Conservation (phyloP, 2,797 vertebrate genomes). For the Dendrocincla tyrannina region DNA sequence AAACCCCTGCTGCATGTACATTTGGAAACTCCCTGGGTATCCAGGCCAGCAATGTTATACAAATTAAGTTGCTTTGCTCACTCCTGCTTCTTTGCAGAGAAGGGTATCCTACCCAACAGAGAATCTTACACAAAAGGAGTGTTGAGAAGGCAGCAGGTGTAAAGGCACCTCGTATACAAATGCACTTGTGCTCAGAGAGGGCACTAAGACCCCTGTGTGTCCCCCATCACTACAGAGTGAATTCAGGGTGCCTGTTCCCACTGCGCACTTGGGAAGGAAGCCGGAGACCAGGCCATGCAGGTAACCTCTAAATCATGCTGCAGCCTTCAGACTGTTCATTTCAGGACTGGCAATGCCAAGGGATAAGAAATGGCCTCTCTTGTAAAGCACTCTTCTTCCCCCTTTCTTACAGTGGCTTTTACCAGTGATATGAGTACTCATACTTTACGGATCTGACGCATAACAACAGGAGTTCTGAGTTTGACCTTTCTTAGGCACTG, state of each 20-base stretch:
- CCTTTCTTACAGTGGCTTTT: not conserved
- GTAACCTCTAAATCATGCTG: not conserved
- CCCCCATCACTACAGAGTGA: not conserved
- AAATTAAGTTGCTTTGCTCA: not conserved
- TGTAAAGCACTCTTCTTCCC: not conserved
- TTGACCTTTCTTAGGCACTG: not conserved
- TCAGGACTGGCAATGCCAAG: not conserved
- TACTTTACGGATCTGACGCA: not conserved
- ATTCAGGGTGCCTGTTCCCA: not conserved
- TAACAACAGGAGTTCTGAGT: not conserved
- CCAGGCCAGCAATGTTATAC: not conserved
- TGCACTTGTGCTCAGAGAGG: not conserved
- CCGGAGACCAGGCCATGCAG: not conserved
- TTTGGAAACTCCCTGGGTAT: not conserved
- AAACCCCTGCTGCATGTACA: not conserved
- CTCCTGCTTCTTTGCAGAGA: not conserved
- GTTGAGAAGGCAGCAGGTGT: not conserved
- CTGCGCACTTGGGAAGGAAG: not conserved
- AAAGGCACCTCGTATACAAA: not conserved
- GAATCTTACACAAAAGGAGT: not conserved
- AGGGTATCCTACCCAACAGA: not conserved
- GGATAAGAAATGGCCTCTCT: not conserved
- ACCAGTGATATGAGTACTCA: not conserved
- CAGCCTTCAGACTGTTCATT: not conserved
- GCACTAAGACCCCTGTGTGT: rapidly evolving